Evolutionary conservation across 2,888 invertebrate genomes (phyloP), one percentile per base, ranked within the genome.

Genomic region (Drosophila neotestacea): DNA sequence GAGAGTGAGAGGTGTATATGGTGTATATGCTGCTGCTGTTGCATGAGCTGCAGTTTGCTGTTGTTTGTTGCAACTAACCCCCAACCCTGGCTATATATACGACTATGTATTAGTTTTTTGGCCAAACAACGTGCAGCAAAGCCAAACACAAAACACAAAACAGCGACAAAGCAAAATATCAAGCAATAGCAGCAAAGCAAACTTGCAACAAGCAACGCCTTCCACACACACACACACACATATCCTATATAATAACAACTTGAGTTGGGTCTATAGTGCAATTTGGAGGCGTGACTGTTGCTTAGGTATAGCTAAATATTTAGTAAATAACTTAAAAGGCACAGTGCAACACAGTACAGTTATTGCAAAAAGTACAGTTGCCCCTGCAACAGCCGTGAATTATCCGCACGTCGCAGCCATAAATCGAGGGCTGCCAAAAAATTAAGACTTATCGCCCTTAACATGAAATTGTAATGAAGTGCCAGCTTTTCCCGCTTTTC

Each of bases 341-440:
- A 9, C 30, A 48, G 41, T 52, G 59, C 61, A 44, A 39, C 36
- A 30, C 32, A 48, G 32, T 54, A 50, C 55, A 62, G 46, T 32
- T 50, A 36, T 36, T 10, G 54, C 39, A 10, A 22, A 48, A 68
- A 73, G 79, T 79, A 78, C 82, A 80, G 78, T 81, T 75, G 77
- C 61, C 55, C 30, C 30, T 30, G 76, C 71, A 68, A 63, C 60
- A 61, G 50, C 13, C 67, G 50, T 78, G 83, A 89, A 88, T 91
- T 91, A 91, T 90, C 85, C 91, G 88, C 91, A 92, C 91, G 92
- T 92, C 88, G 87, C 79, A 78, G 83, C 86, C 89, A 92, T 91
- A 92, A 92, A 91, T 84, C 82, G 82, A 84, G 68, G 47, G 54
- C 78, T 78, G 82, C 67, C 84, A 86, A 81, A 84, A 79, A 79